Conservation (phyloP, 2,888 invertebrate species). For the Sthenelais limicola region DNA sequence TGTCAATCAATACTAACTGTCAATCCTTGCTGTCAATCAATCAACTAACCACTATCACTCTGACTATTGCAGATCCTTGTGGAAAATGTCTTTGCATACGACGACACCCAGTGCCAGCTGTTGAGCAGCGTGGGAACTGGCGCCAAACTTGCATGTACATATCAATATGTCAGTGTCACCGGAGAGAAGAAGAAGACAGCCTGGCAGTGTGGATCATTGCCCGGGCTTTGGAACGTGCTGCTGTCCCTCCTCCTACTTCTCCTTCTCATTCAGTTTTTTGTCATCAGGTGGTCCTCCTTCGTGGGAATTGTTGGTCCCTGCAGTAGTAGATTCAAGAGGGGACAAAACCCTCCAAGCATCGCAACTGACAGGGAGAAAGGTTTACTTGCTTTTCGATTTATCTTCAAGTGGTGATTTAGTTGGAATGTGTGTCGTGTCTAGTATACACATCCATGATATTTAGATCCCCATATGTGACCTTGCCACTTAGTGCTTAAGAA, state of each 20-base stretch:
- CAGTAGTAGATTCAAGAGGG: too few relatives aligned
- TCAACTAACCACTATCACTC: neutral
- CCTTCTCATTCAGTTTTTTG: neutral
- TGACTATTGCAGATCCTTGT: neutral
- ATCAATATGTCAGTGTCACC: too few relatives aligned
- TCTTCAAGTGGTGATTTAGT: too few relatives aligned
- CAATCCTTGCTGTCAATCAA: neutral
- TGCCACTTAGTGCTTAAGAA: too few relatives aligned
- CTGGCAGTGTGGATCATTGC: conserved; percentile 26
- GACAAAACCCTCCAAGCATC: too few relatives aligned
- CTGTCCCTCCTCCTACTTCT: neutral
- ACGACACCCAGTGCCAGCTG: neutral
- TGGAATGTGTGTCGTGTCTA: too few relatives aligned
- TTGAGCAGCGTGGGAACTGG: conserved; percentile 20
- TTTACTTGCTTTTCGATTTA: too few relatives aligned
- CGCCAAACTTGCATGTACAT: conserved; percentile 32
- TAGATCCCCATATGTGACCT: too few relatives aligned
- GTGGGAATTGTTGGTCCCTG: too few relatives aligned
- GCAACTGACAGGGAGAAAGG: too few relatives aligned
- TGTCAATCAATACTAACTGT: too few relatives aligned
- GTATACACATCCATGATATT: too few relatives aligned
- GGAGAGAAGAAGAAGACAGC: conserved; percentile 1
- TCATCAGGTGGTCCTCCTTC: neutral
- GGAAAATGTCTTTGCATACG: neutral
- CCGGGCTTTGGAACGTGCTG: neutral